phyloP scores from a whole-genome alignment of 1,140 invertebrate genomes.

The Maniola jurtina region DNA sequence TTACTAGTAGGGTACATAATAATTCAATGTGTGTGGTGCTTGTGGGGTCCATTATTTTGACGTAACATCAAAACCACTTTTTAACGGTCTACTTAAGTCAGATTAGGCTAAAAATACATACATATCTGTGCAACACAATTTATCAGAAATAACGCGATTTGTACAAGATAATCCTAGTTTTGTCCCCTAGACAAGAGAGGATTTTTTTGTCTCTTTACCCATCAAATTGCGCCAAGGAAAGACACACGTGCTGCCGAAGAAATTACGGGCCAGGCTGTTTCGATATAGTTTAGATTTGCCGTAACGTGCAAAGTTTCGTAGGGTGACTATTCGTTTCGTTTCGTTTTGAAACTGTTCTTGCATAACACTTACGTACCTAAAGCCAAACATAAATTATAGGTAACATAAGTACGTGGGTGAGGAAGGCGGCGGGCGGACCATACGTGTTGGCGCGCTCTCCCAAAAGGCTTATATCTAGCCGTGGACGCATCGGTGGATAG shows the following conservation, averaged over 20 bases:
- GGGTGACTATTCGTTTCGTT: slow-evolving; percentile 31
- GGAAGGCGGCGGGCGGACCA: too few relatives aligned
- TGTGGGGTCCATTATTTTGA: neutral
- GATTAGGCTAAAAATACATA: neutral
- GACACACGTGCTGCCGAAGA: slow-evolving; percentile 62
- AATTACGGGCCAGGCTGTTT: slow-evolving; percentile 49
- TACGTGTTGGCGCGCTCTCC: too few relatives aligned
- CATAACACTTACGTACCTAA: neutral
- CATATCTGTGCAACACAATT: slow-evolving; percentile 14
- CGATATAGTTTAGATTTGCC: slow-evolving; percentile 54
- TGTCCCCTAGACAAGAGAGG: slow-evolving; percentile 31
- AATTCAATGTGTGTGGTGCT: too few relatives aligned
- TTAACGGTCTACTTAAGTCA: neutral
- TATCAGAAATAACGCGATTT: slow-evolving; percentile 11
- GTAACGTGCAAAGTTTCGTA: slow-evolving; percentile 44
- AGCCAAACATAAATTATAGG: too few relatives aligned
- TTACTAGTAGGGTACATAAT: too few relatives aligned
- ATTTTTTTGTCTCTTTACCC: slow-evolving; percentile 49
- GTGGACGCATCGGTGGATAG: too few relatives aligned
- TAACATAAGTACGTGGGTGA: too few relatives aligned
- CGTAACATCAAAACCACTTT: neutral
- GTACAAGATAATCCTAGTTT: slow-evolving; percentile 26
- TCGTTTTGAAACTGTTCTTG: neutral
- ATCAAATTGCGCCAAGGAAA: slow-evolving; percentile 51
- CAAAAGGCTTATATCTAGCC: too few relatives aligned